Conservation (phyloP, 2,888 invertebrate species). For the Drosophila tripunctata region DNA sequence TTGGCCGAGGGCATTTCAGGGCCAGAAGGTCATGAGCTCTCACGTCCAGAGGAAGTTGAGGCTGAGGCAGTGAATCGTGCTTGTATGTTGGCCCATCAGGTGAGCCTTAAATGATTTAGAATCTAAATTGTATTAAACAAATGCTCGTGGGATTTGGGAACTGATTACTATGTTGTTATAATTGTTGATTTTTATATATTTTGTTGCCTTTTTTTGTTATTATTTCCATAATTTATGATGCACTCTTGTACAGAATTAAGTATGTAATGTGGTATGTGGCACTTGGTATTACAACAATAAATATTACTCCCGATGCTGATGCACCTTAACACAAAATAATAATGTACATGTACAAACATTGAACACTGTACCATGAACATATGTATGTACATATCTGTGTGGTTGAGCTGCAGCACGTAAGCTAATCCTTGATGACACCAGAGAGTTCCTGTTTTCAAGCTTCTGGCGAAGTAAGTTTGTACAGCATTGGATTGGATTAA, state of each 20-base stretch:
- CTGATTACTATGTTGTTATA: constrained; percentile 5
- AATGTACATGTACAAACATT: constrained; percentile 25
- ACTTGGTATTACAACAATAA: constrained; percentile 57
- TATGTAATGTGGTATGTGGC: constrained; percentile 70
- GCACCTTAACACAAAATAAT: constrained; percentile 41
- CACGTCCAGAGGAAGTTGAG: constrained; percentile 97
- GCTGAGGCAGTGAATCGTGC: constrained; percentile 98
- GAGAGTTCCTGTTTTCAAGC: constrained; percentile 90
- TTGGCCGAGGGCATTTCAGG: constrained; percentile 94
- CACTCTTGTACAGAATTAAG: constrained; percentile 73
- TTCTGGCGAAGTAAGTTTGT: constrained; percentile 92
- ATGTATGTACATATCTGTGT: no score
- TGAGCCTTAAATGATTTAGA: constrained; percentile 81
- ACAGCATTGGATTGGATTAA: constrained; percentile 26
- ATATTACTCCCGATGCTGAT: constrained; percentile 38
- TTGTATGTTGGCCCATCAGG: constrained; percentile 96
- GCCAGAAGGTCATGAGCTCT: constrained; percentile 97
- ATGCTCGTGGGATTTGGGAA: constrained; percentile 12
- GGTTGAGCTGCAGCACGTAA: constrained; percentile 4
- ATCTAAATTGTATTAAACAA: constrained; percentile 26
- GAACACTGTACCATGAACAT: constrained; percentile 92
- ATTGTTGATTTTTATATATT: constrained; percentile 23
- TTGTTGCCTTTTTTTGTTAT: constrained; percentile 53
- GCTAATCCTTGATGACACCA: constrained; percentile 95
- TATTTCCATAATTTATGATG: constrained; percentile 67